Conservation (phyloP, 2,113 vertebrate species). For the Poeciliopsis occidentalis region DNA sequence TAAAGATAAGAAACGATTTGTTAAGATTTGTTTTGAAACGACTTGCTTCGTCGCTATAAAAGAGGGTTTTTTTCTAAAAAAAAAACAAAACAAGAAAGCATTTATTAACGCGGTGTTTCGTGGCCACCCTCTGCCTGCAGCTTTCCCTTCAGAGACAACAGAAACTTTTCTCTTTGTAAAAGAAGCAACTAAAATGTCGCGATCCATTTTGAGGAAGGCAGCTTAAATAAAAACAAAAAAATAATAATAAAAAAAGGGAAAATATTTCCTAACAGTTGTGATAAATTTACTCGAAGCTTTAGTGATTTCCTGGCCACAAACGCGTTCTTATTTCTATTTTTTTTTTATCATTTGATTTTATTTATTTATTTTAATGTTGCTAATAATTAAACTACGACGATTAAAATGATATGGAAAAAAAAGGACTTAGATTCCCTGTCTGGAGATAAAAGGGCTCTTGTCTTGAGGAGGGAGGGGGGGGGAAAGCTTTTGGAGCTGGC, state of each 20-base stretch:
- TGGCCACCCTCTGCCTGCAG: background rate
- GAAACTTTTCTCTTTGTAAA: background rate
- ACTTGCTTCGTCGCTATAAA: too few relatives aligned
- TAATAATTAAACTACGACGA: constrained; percentile 23
- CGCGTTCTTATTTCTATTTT: background rate
- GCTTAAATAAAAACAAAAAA: background rate
- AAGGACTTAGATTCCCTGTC: background rate
- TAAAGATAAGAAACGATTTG: background rate
- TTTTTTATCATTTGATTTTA: too few relatives aligned
- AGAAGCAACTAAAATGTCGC: background rate
- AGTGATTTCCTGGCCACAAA: background rate
- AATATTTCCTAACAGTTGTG: background rate
- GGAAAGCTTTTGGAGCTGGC: constrained; percentile 24
- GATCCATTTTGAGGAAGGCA: background rate
- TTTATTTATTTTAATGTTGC: background rate
- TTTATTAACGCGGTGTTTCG: background rate
- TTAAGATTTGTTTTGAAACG: background rate
- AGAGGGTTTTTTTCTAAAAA: too few relatives aligned
- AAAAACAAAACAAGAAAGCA: background rate
- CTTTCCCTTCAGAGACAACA: background rate
- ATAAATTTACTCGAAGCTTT: background rate
- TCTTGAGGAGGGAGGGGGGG: constrained; percentile 21
- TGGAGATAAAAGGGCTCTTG: constrained; percentile 37
- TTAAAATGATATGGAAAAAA: constrained; percentile 4
- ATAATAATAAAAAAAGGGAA: background rate